Percentiles rank a stretch among this genome's conserved stretches.
phyloP scores from a whole-genome alignment of 2,797 vertebrate species.

The Myotis findleyi region DNA sequence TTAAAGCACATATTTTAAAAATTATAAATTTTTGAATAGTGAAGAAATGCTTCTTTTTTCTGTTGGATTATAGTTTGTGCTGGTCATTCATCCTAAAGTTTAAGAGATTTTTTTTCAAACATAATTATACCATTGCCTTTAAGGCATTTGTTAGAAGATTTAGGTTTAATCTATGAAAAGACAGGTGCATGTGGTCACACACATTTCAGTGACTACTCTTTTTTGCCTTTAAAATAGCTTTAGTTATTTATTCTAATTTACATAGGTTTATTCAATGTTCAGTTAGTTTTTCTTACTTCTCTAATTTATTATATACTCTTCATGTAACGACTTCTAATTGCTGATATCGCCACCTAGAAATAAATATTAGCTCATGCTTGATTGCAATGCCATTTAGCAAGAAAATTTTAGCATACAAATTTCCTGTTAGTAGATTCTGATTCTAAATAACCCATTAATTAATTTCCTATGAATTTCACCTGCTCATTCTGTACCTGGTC shows the following conservation, averaged over 20 bases:
- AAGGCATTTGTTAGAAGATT: neutral
- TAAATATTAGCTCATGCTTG: neutral
- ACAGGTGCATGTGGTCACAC: neutral
- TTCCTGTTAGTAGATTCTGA: neutral
- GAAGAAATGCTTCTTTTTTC: neutral
- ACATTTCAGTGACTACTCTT: neutral
- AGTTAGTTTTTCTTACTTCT: neutral
- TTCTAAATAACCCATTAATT: neutral
- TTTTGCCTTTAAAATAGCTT: neutral
- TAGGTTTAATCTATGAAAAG: neutral
- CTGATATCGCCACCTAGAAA: neutral
- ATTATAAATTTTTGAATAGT: neutral
- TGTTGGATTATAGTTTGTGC: neutral
- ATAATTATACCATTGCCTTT: neutral
- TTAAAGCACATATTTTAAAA: neutral
- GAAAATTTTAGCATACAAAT: neutral
- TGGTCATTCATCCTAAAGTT: neutral
- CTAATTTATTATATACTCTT: neutral
- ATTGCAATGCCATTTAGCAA: neutral
- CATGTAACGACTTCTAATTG: neutral
- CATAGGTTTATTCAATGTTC: neutral
- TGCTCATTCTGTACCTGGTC: neutral
- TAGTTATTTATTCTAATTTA: slow-evolving; percentile 24
- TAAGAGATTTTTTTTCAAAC: neutral
- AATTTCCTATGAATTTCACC: neutral